phyloP scores from a whole-genome alignment of 2,888 invertebrate species.

The Caenorhabditis parvicauda region DNA sequence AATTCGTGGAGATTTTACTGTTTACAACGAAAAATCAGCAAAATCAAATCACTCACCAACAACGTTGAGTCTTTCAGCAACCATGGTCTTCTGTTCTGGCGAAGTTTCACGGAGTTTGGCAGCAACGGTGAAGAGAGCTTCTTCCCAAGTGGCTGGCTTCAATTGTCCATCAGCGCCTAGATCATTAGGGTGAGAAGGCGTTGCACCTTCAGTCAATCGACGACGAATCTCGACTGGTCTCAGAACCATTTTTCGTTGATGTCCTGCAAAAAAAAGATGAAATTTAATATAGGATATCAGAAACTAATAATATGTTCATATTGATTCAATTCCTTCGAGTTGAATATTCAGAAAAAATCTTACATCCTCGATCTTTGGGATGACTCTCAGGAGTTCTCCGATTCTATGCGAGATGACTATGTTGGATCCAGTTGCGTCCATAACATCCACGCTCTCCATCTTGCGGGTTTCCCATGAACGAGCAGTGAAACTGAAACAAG shows the following conservation, averaged over 20 bases:
- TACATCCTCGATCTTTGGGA: conserved; percentile 89
- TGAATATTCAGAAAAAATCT: no score
- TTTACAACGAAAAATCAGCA: conserved; percentile 3
- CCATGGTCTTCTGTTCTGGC: conserved; percentile 76
- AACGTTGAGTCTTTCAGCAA: conserved; percentile 71
- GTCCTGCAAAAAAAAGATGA: conserved; percentile 69
- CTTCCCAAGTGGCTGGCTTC: conserved; percentile 85
- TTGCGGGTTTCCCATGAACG: conserved; percentile 95
- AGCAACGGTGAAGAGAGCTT: conserved; percentile 77
- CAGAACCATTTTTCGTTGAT: conserved; percentile 99
- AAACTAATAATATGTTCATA: no score
- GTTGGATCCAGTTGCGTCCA: conserved; percentile 95
- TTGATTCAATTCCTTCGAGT: no score
- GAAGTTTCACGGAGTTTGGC: conserved; percentile 72
- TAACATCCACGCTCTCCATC: conserved; percentile 90
- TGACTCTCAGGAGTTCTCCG: conserved; percentile 88
- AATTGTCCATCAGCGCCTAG: conserved; percentile 66
- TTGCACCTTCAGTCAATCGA: conserved; percentile 93
- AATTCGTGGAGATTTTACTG: no score
- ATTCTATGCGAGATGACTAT: conserved; percentile 93
- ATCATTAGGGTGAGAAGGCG: conserved; percentile 89
- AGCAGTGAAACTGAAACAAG: conserved; percentile 74
- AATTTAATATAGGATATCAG: no score
- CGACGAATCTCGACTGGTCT: conserved; percentile 93
- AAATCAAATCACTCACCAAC: conserved; percentile 41